Conservation (phyloP, 1,140 invertebrate genomes). For the Dermatophagoides farinae region DNA sequence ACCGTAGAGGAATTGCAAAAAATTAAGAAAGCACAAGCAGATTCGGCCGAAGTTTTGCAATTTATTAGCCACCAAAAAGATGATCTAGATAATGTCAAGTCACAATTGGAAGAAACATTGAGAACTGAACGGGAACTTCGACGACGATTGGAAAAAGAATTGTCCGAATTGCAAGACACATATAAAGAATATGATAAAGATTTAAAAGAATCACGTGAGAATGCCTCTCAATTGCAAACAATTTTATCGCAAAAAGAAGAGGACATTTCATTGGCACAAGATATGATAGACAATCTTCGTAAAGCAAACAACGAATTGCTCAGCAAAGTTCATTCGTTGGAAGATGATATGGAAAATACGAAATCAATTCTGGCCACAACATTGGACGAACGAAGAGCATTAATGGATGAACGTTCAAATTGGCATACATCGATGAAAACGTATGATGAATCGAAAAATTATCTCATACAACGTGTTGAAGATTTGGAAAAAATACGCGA, state of each 20-base stretch:
- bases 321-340: not conserved
- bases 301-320: not conserved
- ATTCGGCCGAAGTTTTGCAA: not conserved
- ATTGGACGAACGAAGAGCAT: not conserved
- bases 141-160: not conserved
- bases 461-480: not conserved
- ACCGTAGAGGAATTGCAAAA: not conserved
- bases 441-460: not conserved
- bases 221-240: not conserved
- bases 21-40: not conserved
- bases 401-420: not conserved
- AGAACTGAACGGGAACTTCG: not conserved
- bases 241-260: constrained; percentile 1
- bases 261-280: not conserved
- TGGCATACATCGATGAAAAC: not conserved
- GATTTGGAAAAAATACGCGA: not conserved
- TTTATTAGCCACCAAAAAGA: not conserved
- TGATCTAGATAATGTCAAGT: not conserved
- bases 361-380: constrained; percentile 4
- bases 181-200: not conserved
- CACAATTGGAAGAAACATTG: not conserved
- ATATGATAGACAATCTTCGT: constrained; percentile 3
- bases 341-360: not conserved
- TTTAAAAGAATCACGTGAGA: not conserved
- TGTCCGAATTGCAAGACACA: not conserved